These are phyloP conservation scores for Apomyelois bistriatella DNA, from an alignment of 2,888 invertebrate species.

Conservation along the genomic window DNA sequence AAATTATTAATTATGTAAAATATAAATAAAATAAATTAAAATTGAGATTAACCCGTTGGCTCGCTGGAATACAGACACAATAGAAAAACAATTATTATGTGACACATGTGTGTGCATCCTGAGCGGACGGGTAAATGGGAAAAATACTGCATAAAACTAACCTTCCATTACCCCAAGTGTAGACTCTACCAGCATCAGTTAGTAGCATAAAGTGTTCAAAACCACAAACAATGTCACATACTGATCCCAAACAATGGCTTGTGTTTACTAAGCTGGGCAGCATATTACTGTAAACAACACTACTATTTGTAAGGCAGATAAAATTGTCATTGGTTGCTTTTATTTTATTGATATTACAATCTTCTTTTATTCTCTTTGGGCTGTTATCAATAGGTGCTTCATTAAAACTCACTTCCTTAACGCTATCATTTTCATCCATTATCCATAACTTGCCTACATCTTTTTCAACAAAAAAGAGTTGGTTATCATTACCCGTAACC, in stretches of 20 bases:
- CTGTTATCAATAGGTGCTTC: constrained; percentile 36
- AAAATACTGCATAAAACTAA: not conserved
- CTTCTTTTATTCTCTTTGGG: constrained; percentile 34
- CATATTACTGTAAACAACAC: constrained; percentile 74
- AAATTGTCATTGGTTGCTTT: constrained; percentile 39
- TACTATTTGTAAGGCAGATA: constrained; percentile 46
- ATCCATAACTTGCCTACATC: constrained; percentile 40
- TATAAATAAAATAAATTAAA: too few relatives aligned
- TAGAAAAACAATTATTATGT: too few relatives aligned
- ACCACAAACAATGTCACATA: constrained; percentile 86
- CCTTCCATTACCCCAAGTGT: constrained; percentile 92
- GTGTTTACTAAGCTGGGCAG: constrained; percentile 82
- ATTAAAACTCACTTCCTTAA: constrained; percentile 38
- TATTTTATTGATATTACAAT: constrained; percentile 40
- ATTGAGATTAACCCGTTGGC: too few relatives aligned
- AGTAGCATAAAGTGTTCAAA: constrained; percentile 89
- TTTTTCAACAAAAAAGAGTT: constrained; percentile 39
- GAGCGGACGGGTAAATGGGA: too few relatives aligned
- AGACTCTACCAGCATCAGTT: constrained; percentile 85
- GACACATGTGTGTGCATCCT: too few relatives aligned
- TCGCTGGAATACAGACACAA: too few relatives aligned
- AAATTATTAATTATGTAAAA: too few relatives aligned
- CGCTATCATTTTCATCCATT: constrained; percentile 36
- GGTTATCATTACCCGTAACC: constrained; percentile 56
- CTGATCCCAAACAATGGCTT: constrained; percentile 66